Percentiles rank a stretch among this genome's conserved stretches.
phyloP scores from a whole-genome alignment of 2,113 vertebrate genomes.

The Parus major region DNA sequence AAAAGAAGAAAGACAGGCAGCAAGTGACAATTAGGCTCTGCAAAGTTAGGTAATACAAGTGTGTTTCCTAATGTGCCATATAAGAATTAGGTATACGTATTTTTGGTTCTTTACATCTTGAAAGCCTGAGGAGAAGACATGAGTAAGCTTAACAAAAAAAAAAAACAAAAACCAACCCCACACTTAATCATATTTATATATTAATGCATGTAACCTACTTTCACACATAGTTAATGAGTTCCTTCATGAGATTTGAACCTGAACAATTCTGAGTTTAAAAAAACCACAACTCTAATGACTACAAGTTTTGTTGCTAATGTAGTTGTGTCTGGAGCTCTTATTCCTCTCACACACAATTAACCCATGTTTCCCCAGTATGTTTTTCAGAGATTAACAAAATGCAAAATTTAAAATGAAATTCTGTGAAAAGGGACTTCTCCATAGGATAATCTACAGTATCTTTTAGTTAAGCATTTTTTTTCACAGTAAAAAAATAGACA shows the following conservation, averaged over 20 bases:
- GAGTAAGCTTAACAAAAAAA: background rate
- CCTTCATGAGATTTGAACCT: conserved; percentile 35
- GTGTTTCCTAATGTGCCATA: background rate
- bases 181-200: conserved; percentile 10
- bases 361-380: background rate
- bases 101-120: background rate
- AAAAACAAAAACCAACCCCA: background rate
- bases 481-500: background rate
- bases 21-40: background rate
- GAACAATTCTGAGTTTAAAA: conserved; percentile 7
- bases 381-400: background rate
- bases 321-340: background rate
- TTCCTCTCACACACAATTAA: background rate
- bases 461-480: background rate
- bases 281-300: conserved; percentile 11
- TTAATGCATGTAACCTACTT: conserved; percentile 41
- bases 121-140: background rate
- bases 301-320: background rate
- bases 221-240: conserved; percentile 57
- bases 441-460: background rate
- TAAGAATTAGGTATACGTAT: background rate
- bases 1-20: background rate
- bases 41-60: background rate
- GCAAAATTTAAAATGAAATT: background rate
- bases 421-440: background rate